These are phyloP conservation scores for Botia almorhae DNA, from an alignment of 2,797 vertebrate genomes.

Conservation along the genomic window DNA sequence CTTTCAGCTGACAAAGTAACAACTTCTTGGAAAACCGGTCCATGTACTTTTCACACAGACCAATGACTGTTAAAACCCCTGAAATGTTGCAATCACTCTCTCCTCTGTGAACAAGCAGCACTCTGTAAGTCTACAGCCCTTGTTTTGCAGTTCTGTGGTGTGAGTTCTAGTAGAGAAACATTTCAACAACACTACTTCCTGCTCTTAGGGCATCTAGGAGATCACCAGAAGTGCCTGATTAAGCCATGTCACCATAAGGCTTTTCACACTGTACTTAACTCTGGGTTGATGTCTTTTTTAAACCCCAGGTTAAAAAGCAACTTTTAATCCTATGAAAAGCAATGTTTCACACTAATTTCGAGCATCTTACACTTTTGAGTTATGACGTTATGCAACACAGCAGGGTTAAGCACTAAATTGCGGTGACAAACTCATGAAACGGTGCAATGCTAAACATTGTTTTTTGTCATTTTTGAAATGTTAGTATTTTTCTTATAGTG, in stretches of 20 bases:
- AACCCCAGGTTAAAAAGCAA: not conserved
- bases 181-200: constrained; percentile 8
- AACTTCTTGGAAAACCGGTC: constrained; percentile 37
- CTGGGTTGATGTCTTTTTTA: not conserved
- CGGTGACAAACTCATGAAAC: not conserved
- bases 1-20: constrained; percentile 29
- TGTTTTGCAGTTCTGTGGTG: not conserved
- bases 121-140: not conserved
- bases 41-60: constrained; percentile 37
- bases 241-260: not conserved
- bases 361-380: not conserved
- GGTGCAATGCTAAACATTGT: not conserved
- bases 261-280: not conserved
- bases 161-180: constrained; percentile 10
- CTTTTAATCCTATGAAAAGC: not conserved
- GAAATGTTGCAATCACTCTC: constrained; percentile 26
- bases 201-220: constrained; percentile 1
- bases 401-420: too few relatives aligned
- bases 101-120: not conserved
- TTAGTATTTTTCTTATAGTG: not conserved
- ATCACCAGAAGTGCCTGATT: constrained; percentile 9
- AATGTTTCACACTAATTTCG: not conserved
- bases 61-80: constrained; percentile 17
- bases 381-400: not conserved
- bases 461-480: not conserved